These are phyloP conservation scores for Atrichornis clamosus DNA, from an alignment of 2,113 vertebrate genomes.

Conservation along the genomic window DNA sequence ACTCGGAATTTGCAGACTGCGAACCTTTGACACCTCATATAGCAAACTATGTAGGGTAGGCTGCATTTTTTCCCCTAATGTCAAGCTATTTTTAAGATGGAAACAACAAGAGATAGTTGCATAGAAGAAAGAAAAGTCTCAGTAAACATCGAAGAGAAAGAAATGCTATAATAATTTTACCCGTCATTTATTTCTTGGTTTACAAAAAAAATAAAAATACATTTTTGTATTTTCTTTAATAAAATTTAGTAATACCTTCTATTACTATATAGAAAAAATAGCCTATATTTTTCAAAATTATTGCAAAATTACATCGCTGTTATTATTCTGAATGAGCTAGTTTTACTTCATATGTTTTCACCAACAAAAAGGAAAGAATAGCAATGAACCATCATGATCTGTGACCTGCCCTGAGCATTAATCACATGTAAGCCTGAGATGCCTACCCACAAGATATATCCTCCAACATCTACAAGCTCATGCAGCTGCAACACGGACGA, in stretches of 20 bases:
- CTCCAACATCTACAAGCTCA: background rate
- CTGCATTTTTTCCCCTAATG: background rate
- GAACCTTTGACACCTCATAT: background rate
- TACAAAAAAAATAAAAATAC: background rate
- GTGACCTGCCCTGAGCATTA: background rate
- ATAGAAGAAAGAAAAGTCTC: background rate
- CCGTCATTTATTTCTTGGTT: background rate
- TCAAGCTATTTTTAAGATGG: background rate
- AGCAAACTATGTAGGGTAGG: background rate
- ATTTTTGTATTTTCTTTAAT: background rate
- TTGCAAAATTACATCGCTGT: background rate
- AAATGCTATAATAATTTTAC: background rate
- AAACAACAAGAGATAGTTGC: background rate
- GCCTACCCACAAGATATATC: too few relatives aligned
- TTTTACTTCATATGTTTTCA: background rate
- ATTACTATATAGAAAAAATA: background rate
- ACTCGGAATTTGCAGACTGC: background rate
- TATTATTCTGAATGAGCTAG: background rate
- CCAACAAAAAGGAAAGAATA: background rate
- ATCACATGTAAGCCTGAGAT: background rate
- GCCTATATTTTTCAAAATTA: background rate
- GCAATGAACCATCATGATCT: background rate
- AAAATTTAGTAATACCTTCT: background rate
- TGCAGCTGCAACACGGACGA: background rate
- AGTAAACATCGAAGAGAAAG: background rate